Evolutionary conservation across 2,797 vertebrate species (phyloP).

Genomic region (Pangasius sanitwongsei): DNA sequence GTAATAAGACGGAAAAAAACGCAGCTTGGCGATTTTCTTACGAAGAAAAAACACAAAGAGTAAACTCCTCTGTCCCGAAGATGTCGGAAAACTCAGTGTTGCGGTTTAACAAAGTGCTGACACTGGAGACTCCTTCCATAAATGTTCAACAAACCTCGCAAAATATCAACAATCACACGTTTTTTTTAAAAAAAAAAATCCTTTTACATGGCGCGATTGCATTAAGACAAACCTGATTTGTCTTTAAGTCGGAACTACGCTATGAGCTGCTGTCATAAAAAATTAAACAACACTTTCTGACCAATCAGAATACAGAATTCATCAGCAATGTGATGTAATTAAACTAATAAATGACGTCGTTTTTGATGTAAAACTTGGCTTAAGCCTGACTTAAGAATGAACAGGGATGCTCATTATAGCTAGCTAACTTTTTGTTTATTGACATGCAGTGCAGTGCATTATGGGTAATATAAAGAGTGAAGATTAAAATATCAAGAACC

Average conservation of each 20-base stretch:
- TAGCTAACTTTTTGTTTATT: neutral
- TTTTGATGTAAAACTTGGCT: neutral
- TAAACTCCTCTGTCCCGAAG: neutral
- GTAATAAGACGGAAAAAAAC: neutral
- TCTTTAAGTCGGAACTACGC: neutral
- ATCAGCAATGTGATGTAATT: neutral
- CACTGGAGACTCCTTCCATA: neutral
- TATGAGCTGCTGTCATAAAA: neutral
- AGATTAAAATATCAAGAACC: neutral
- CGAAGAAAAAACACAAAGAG: neutral
- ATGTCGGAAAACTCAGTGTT: neutral
- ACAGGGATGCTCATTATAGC: neutral
- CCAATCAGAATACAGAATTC: neutral
- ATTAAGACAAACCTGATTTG: neutral
- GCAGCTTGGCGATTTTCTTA: neutral
- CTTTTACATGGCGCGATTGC: neutral
- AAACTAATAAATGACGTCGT: neutral
- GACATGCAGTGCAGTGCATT: neutral
- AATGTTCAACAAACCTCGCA: neutral
- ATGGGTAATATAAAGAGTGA: neutral
- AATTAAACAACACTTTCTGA: neutral
- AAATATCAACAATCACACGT: neutral
- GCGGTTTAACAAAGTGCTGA: neutral
- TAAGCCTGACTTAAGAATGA: neutral
- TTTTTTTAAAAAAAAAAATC: too few relatives aligned